Evolutionary conservation across 2,797 vertebrate species (phyloP), one percentile per base, ranked within the genome.

Genomic region (Hapalemur alaotrensis): DNA sequence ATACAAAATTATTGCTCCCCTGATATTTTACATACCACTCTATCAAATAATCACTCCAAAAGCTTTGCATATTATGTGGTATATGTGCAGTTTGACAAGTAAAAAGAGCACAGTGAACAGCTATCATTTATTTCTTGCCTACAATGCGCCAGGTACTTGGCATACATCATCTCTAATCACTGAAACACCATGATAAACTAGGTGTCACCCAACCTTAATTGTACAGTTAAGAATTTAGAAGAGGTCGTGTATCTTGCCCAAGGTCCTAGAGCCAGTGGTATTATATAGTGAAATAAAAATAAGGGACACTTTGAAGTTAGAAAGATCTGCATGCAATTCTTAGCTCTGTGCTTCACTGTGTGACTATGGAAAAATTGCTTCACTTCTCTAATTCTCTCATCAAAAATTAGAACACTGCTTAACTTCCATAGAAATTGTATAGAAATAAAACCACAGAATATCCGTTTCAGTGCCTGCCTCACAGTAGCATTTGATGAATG

Each of bases 1-100:
- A 78, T 43, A 83, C 18, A 75, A 89, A 94, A 88, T 43, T 70
- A 88, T 10, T 14, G 41, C 61, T 80, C 91, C 38, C 22, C 65
- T 94, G 81, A 83, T 67, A 92, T 76, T 95, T 67, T 86, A 79
- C 92, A 89, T 7, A 70, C 7, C 15, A 91, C 61, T 72, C 46
- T 38, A 80, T 65, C 48, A 94, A 76, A 83, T 35, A 82, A 38
- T 6, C 38, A 83, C 48, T 78, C 69, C 78, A 41, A 83, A 57
- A 70, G 46, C 23, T 93, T 70, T 78, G 41, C 14, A 38, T 69
- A 52, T 20, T 35, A 28, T 1, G 48, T 35, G 59, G 75, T 22
- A 1, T 54, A 41, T 43, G 61, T 89, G 75, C 70, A 78, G 73
- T 18, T 13, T 90, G 89, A 80, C 52, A 78, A 92, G 70, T 5